phyloP scores from a whole-genome alignment of 2,888 invertebrate species.

The Oxyscelio sp. region DNA sequence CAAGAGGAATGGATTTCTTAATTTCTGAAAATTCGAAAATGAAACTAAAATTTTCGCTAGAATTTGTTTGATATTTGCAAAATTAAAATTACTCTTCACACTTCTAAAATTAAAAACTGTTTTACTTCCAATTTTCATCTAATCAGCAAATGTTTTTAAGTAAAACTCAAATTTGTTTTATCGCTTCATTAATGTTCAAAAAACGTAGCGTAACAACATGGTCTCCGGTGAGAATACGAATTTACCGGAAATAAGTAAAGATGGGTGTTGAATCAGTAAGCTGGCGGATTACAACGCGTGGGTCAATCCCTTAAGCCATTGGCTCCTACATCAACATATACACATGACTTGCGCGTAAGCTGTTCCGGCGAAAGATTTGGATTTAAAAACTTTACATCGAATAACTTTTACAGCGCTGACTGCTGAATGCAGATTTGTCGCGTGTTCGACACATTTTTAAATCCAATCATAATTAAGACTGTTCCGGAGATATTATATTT shows the following conservation, averaged over 20 bases:
- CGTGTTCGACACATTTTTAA: not conserved
- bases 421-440: not conserved
- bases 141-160: no score
- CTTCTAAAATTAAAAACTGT: no score
- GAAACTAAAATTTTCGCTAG: no score
- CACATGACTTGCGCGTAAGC: conserved; percentile 36
- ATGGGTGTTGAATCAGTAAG: conserved; percentile 50
- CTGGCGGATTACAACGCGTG: conserved; percentile 56
- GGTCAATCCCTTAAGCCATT: conserved; percentile 60
- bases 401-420: conserved; percentile 14
- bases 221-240: no score
- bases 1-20: no score
- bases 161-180: no score
- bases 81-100: no score
- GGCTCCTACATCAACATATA: conserved; percentile 51
- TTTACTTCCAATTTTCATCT: no score
- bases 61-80: no score
- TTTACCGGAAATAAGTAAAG: conserved; percentile 27
- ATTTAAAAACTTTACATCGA: conserved; percentile 29
- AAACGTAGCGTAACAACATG: no score
- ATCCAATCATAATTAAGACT: not conserved
- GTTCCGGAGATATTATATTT: not conserved
- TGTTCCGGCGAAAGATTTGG: conserved; percentile 25
- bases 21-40: no score
- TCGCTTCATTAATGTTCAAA: no score